Base-by-base conservation (phyloP, 30 jellyfish, hydroid and myxozoan genomes). In the Aurelia sp. region DNA sequence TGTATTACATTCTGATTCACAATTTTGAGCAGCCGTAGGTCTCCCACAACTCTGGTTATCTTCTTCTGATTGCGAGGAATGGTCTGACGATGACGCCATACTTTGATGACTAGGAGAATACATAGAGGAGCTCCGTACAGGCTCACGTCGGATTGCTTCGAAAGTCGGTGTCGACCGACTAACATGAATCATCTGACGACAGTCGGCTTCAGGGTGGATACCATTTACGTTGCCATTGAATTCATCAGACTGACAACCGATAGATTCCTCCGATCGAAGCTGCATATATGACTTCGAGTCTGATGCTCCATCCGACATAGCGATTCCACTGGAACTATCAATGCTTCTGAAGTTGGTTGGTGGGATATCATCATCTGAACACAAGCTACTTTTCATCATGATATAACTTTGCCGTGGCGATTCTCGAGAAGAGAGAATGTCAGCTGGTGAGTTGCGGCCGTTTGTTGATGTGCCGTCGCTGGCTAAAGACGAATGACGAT, bases 81-180 rank as follows among this genome's bases (percentile, higher is more conserved):
- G 48, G 67, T 18, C 47, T 41, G 9, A 78, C 6, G 51, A 27
- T 19, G 7, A 47, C 20, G 19, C 57, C 35, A 40, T 50, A 19
- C 51, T 63, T 18, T 52, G 33, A n/a, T 21, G 69, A 18, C n/a
- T 24, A 20, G 30, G 53, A 18, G 67, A 59, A 13, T 65, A 6
- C 59, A 78, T 2, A 9, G 89, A 78, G 9, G 48, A n/a, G 60
- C 80, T 78, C 50, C 89, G 65, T 0, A n/a, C 41, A 17, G 80
- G 89, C 8, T 41, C 13, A 33, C 12, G 80, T 27, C 66, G 66
- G 33, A 78, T 5, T 48, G 81, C 21, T 10, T 70, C 24, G 15
- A 78, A 63, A 13, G 89, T 68, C 51, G 89, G 89, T 8, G 80
- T 48, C 15, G 89, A 78, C 72, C 38, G 77, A 63, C 89, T 78